phyloP scores from a whole-genome alignment of 2,888 invertebrate species.

The Bhutanitis thaidina region DNA sequence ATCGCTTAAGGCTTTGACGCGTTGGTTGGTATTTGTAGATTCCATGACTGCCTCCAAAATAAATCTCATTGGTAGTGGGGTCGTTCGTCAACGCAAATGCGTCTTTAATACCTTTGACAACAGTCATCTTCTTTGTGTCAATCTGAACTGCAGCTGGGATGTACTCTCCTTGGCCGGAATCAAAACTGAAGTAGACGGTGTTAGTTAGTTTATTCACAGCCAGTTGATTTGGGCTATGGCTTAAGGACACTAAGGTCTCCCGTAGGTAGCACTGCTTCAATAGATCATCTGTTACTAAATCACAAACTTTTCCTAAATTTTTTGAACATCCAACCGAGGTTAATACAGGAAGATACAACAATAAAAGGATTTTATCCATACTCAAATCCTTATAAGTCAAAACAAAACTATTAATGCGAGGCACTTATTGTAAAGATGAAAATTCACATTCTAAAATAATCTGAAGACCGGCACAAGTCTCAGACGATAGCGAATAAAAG shows the following conservation, averaged over 20 bases:
- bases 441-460: too few species aligned
- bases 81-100: conserved; percentile 59
- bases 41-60: conserved; percentile 63
- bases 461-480: too few species aligned
- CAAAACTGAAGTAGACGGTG: conserved; percentile 61
- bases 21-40: conserved; percentile 53
- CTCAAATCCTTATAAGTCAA: neutral
- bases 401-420: too few species aligned
- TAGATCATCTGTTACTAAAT: conserved; percentile 37
- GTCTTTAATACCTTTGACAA: conserved; percentile 61
- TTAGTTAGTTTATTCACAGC: conserved; percentile 50
- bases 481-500: too few species aligned
- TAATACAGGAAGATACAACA: neutral
- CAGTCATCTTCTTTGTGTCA: conserved; percentile 44
- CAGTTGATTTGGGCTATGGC: conserved; percentile 63
- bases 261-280: conserved; percentile 50
- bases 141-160: conserved; percentile 49
- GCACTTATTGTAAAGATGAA: too few species aligned
- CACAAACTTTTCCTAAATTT: conserved; percentile 33
- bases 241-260: conserved; percentile 45
- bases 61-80: conserved; percentile 39
- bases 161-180: conserved; percentile 59
- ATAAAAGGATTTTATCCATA: conserved; percentile 8
- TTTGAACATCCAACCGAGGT: conserved; percentile 6
- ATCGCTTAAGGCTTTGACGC: conserved; percentile 38